Evolutionary conservation across 2,797 vertebrate species (phyloP).

Genomic region (Lithobates pipiens): DNA sequence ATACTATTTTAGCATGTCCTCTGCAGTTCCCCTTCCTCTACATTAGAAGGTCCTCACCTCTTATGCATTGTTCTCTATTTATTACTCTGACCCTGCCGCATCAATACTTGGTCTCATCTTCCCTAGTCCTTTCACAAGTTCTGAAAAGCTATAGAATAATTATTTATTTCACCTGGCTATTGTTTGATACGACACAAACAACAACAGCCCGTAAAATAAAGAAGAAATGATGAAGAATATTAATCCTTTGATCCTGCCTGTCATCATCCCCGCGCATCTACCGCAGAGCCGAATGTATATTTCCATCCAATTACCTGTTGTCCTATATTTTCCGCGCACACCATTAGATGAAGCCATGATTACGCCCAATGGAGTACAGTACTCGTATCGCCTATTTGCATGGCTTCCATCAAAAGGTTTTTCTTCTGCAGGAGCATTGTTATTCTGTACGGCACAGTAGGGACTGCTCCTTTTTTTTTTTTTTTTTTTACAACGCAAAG

Average conservation of each 20-base stretch:
- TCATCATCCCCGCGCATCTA: neutral
- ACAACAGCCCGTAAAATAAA: neutral
- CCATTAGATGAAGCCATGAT: constrained; percentile 31
- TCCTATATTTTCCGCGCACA: constrained; percentile 26
- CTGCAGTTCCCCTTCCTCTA: neutral
- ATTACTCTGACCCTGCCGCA: neutral
- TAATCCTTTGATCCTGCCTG: constrained; percentile 10
- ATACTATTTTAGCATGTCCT: neutral
- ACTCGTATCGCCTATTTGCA: constrained; percentile 47
- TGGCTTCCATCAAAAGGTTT: constrained; percentile 52
- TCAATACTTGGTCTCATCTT: constrained; percentile 32
- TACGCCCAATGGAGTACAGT: neutral
- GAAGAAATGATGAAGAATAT: constrained; percentile 28
- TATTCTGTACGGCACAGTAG: constrained; percentile 49
- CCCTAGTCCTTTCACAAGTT: neutral
- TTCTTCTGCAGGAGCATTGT: constrained; percentile 44
- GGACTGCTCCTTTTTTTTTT: constrained; percentile 38
- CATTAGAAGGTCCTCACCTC: neutral
- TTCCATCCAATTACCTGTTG: constrained; percentile 24
- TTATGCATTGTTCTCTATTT: neutral
- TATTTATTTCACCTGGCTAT: constrained; percentile 1
- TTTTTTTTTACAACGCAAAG: constrained; percentile 42
- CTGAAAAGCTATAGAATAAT: neutral
- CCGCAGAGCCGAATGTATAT: constrained; percentile 14
- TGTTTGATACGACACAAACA: constrained; percentile 20